phyloP scores from a whole-genome alignment of 2,888 invertebrate genomes.

The Busseola fusca region DNA sequence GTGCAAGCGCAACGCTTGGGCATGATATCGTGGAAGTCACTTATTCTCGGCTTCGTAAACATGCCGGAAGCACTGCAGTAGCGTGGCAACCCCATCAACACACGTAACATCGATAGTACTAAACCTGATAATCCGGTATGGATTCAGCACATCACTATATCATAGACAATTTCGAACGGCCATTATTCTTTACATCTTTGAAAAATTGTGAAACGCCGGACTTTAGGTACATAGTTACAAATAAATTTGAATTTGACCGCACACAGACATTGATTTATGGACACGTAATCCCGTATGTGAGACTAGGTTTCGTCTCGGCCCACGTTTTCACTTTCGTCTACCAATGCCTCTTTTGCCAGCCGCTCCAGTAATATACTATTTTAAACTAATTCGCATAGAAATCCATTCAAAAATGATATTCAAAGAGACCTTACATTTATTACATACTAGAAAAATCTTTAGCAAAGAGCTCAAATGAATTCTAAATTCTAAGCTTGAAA shows the following conservation, averaged over 20 bases:
- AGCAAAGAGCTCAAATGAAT: constrained; percentile 9
- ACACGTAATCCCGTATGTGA: background rate
- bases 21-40: too few species aligned
- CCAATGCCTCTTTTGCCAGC: background rate
- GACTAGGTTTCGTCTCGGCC: background rate
- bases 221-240: background rate
- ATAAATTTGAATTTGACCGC: background rate
- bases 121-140: too few species aligned
- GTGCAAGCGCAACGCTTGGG: too few species aligned
- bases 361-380: background rate
- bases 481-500: constrained; percentile 30
- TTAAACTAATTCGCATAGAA: background rate
- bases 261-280: background rate
- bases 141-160: too few species aligned
- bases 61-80: too few species aligned
- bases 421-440: constrained; percentile 3
- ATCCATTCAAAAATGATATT: background rate
- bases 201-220: too few species aligned
- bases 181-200: too few species aligned
- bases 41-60: too few species aligned
- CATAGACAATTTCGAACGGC: too few species aligned
- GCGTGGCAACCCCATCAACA: too few species aligned
- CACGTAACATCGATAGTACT: too few species aligned
- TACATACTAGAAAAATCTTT: constrained; percentile 20
- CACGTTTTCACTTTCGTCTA: background rate